Percentiles rank a stretch among this genome's conserved stretches.
Conservation (phyloP, 1,140 invertebrate genomes). For the Bombus terrestris region DNA sequence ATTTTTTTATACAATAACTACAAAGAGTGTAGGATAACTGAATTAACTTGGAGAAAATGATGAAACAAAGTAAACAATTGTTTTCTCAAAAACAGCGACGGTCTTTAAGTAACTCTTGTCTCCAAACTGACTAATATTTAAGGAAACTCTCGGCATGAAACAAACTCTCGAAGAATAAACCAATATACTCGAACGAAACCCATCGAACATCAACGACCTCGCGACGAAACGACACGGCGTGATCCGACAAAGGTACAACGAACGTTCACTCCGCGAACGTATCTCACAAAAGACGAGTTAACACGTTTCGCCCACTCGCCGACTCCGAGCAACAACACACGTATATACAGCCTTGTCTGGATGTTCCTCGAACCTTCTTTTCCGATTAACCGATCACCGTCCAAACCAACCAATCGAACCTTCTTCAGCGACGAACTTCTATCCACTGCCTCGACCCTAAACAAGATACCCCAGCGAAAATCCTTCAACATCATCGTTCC, state of each 20-base stretch:
- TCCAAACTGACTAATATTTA: background rate
- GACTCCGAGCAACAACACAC: background rate
- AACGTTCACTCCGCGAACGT: constrained; percentile 32
- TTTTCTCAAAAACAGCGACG: too few relatives aligned
- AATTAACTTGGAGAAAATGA: background rate
- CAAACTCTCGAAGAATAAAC: background rate
- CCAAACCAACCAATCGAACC: background rate
- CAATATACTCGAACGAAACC: background rate
- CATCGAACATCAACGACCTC: background rate
- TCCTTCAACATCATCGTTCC: background rate
- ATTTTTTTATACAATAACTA: background rate
- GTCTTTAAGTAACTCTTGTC: background rate
- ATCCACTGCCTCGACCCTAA: background rate
- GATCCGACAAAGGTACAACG: background rate
- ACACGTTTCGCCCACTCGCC: constrained; percentile 16
- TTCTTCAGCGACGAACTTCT: background rate
- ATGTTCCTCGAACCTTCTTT: background rate
- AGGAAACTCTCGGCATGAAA: background rate
- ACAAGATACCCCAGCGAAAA: too few relatives aligned
- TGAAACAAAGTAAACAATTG: background rate
- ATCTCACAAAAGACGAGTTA: constrained; percentile 32
- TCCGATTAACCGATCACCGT: background rate
- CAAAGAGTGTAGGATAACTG: background rate
- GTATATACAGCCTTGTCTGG: background rate
- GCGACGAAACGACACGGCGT: background rate